Evolutionary conservation across 2,113 vertebrate species (phyloP), one percentile per base, ranked within the genome.

Genomic region (Morone saxatilis): DNA sequence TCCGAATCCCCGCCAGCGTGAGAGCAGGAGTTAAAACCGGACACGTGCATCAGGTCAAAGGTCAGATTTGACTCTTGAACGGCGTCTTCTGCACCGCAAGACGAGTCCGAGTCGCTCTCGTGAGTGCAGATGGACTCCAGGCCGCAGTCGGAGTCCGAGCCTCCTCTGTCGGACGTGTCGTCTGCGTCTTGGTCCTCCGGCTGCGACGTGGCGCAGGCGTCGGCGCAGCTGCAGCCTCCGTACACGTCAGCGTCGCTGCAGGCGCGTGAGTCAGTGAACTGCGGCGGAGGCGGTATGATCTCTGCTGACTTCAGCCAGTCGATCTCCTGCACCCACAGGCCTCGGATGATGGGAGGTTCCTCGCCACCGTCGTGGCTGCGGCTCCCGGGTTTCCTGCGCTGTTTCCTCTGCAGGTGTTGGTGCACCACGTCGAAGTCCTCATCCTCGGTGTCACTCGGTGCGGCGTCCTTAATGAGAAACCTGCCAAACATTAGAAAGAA

Each of bases 171-270:
- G 51, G 86, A 81, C 0, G 73, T 56, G 67, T 86, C 69, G 0
- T 77, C 67, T 2, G 78, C 10, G 0, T 69, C 79, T 16, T 10
- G 48, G 53, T 71, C 84, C 36, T 81, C 73, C 2, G 25, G 20
- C 31, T 31, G 31, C 31, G 31, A 31, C 31, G 2, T 31, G 31
- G 31, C 31, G 31, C 31, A 2, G 31, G 31, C 31, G 31, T 31
- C 31, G 2, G 2, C 2, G 31, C 31, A 31, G 75, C 77, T 65
- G 69, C 73, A 71, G 68, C 43, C 71, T 20, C 19, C 63, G 3
- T 3, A 6, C 6, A 6, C n/a, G 43, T 94, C 95, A 88, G 95
- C 95, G 89, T 93, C 95, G 88, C 96, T 95, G 43, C 95, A 94
- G 85, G 56, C 7, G 9, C 7, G 31, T 1, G 31, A 78, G 89